Conservation (phyloP, 2,797 vertebrate genomes). For the Pseudochaenichthys georgianus region DNA sequence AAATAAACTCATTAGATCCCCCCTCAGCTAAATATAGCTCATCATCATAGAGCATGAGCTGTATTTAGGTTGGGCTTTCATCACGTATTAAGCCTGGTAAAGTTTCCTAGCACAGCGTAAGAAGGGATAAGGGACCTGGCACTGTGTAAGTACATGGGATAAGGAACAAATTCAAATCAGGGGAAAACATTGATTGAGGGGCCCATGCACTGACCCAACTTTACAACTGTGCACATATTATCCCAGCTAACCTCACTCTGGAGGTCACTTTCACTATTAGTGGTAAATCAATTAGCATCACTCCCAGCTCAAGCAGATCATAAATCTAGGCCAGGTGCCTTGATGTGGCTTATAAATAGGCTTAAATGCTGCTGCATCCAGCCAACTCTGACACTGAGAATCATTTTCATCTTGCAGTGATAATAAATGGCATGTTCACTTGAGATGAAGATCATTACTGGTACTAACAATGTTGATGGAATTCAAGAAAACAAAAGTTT, state of each 20-base stretch:
- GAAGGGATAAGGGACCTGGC: slow-evolving; percentile 10
- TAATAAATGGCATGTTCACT: slow-evolving; percentile 10
- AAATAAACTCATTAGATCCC: slow-evolving; percentile 22
- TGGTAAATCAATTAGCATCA: slow-evolving; percentile 26
- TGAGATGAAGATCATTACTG: slow-evolving; percentile 6
- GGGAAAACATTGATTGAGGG: slow-evolving; percentile 14
- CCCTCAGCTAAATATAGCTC: slow-evolving; percentile 40
- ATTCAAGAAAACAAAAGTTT: slow-evolving; percentile 4
- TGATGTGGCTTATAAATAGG: background rate
- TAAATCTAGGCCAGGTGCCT: slow-evolving; percentile 3
- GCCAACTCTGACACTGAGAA: background rate
- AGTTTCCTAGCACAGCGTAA: slow-evolving; percentile 14
- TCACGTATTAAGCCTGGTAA: slow-evolving; percentile 41
- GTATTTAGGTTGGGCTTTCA: slow-evolving; percentile 34
- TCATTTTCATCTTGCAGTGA: background rate
- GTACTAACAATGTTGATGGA: background rate
- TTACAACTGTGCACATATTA: slow-evolving; percentile 14
- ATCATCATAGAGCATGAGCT: slow-evolving; percentile 18
- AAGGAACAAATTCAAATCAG: slow-evolving; percentile 29
- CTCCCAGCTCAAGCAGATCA: background rate
- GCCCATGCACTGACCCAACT: background rate
- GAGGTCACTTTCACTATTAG: slow-evolving; percentile 22
- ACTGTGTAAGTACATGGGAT: slow-evolving; percentile 13
- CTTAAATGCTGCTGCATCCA: slow-evolving; percentile 16
- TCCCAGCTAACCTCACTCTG: slow-evolving; percentile 1